Evolutionary conservation across 2,113 vertebrate genomes (phyloP).

Genomic region (Chaetodon auriga): DNA sequence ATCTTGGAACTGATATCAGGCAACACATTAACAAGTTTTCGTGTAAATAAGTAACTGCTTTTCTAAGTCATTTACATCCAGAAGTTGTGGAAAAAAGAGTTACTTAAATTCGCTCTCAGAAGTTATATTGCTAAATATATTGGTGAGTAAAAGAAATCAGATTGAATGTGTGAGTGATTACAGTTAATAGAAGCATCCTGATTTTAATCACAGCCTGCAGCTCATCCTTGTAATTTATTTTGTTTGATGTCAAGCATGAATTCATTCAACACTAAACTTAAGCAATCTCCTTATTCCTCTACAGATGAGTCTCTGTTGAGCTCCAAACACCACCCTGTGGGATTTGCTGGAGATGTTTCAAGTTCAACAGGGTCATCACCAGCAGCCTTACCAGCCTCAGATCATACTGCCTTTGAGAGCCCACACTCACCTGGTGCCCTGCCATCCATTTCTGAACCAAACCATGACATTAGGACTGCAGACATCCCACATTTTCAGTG

Average conservation of each 20-base stretch:
- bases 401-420: conserved; percentile 72
- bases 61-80: neutral
- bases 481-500: conserved; percentile 11
- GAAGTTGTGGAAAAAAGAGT: neutral
- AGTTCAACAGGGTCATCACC: conserved; percentile 71
- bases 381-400: conserved; percentile 82
- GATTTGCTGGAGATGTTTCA: conserved; percentile 67
- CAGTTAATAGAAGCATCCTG: neutral
- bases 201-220: neutral
- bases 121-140: neutral
- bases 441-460: conserved; percentile 53
- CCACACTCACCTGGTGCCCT: conserved; percentile 56
- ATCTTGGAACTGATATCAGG: neutral
- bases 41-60: neutral
- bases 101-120: neutral
- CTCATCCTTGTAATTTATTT: neutral
- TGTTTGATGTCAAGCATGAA: neutral
- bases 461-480: conserved; percentile 40
- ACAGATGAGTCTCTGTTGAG: conserved; percentile 83
- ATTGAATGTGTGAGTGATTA: neutral
- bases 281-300: conserved; percentile 59
- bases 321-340: conserved; percentile 51
- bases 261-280: conserved; percentile 17
- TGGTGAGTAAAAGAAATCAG: neutral
- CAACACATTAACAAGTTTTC: too few relatives aligned